Base-by-base conservation (phyloP, 2,888 invertebrate genomes). In the Crepidodera aurea region DNA sequence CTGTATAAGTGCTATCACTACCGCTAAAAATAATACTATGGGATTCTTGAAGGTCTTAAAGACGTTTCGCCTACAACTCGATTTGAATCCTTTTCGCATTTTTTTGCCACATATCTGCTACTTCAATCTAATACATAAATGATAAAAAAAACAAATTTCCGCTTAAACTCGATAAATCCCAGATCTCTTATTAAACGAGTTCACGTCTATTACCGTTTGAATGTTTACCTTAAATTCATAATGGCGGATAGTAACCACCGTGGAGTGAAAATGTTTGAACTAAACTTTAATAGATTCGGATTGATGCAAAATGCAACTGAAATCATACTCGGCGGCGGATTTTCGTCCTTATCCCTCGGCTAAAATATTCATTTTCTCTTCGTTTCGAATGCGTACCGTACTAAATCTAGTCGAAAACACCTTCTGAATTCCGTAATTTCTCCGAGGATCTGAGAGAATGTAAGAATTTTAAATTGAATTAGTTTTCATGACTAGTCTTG, bases 311-410 rank as follows among this genome's bases (percentile, higher is more conserved):
- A 34, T 34, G n/a, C 13, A 34, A 34, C 12, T 13, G 13, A 8
- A 29, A 8, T 29, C 29, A 29, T 29, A 8, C 29, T 22, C 32
- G 10, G 6, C 2, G n/a, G 32, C 32, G 32, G 10, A 10, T 13
- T n/a, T 34, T 34, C 13, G 34, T 4, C 13, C 13, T 34, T 12
- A 34, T 34, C 34, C 34, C 13, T 13, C 10, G 3, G 13, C 22
- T 51, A n/a, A 53, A 53, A 40, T 53, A 53, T 53, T 53, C 40
- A 53, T 53, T 53, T 40, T 53, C 40, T 53, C 39, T 53, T 39
- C 53, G 25, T 53, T 40, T 15, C n/a, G 32, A 53, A 40, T 40
- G 53, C 53, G 40, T 40, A 25, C 53, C 4, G 13, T 4, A 10
- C 34, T 34, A 34, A 34, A 34, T 34, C 34, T 34, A 13, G 34